Percentiles rank a stretch among this genome's conserved stretches.
phyloP scores from a whole-genome alignment of 2,113 vertebrate species.

The Ochotona curzoniae region DNA sequence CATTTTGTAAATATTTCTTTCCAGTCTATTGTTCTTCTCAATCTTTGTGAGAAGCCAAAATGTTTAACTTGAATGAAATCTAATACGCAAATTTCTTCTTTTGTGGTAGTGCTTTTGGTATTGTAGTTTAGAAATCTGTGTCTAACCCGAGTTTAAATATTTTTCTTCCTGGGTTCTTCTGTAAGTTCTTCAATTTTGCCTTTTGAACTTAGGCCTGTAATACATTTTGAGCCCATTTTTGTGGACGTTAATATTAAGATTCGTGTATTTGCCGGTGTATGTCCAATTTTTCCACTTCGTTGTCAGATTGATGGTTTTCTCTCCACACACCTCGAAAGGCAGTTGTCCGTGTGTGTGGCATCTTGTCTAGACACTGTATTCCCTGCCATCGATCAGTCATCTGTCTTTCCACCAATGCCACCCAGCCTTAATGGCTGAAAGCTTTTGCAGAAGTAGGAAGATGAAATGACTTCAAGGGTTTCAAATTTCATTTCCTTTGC shows the following conservation, averaged over 20 bases:
- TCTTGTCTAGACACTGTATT: not conserved
- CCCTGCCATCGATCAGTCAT: not conserved
- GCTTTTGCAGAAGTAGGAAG: too few relatives aligned
- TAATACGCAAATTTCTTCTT: not conserved
- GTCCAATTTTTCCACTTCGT: not conserved
- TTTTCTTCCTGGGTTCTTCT: not conserved
- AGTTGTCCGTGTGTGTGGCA: not conserved
- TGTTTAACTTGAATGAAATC: not conserved
- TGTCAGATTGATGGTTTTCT: not conserved
- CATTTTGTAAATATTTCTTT: not conserved
- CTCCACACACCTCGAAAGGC: not conserved
- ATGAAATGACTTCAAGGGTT: not conserved
- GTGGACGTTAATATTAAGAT: not conserved
- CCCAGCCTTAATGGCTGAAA: too few relatives aligned
- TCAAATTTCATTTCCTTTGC: not conserved
- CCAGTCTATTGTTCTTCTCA: not conserved
- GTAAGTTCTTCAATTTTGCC: not conserved
- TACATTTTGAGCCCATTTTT: slow-evolving; percentile 33
- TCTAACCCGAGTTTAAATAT: not conserved
- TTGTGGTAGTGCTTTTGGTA: not conserved
- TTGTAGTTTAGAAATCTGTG: not conserved
- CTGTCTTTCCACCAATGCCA: not conserved
- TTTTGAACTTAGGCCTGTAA: not conserved
- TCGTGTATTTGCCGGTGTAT: not conserved
- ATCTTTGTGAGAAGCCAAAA: not conserved